Conservation (phyloP, 1,140 invertebrate species). For the Cylas formicarius region DNA sequence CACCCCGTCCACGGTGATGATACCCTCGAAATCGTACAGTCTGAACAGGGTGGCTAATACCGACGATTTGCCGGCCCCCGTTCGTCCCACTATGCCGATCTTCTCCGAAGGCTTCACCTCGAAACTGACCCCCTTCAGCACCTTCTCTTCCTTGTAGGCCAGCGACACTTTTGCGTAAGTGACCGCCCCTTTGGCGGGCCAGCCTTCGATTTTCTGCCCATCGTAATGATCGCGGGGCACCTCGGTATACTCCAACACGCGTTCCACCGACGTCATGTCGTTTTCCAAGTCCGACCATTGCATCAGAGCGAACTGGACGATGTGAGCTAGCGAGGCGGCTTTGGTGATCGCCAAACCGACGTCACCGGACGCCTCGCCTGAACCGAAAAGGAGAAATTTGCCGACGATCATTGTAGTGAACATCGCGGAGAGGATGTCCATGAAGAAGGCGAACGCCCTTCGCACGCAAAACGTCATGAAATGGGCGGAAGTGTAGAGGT, state of each 20-base stretch:
- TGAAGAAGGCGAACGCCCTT: constrained; percentile 65
- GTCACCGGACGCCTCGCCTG: constrained; percentile 44
- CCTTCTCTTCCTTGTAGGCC: constrained; percentile 61
- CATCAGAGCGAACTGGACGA: constrained; percentile 56
- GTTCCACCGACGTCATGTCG: constrained; percentile 74
- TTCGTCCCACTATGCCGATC: constrained; percentile 76
- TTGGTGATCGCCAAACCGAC: constrained; percentile 57
- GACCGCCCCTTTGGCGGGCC: constrained; percentile 68
- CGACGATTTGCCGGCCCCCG: constrained; percentile 82
- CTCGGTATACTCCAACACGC: constrained; percentile 66
- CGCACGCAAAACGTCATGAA: constrained; percentile 55
- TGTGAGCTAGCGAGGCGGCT: constrained; percentile 14
- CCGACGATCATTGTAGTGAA: constrained; percentile 64
- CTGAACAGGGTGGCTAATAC: constrained; percentile 65
- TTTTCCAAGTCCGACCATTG: constrained; percentile 63
- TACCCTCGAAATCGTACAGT: constrained; percentile 47
- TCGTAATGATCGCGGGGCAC: constrained; percentile 62
- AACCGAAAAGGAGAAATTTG: constrained; percentile 40
- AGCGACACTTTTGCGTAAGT: constrained; percentile 60
- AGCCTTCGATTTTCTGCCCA: constrained; percentile 38
- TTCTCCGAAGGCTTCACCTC: constrained; percentile 53
- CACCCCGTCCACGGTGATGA: constrained; percentile 53
- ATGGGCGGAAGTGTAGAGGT: constrained; percentile 61
- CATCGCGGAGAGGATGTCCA: constrained; percentile 67
- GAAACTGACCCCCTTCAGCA: constrained; percentile 69